Evolutionary conservation across 2,113 vertebrate genomes (phyloP), one percentile per base, ranked within the genome.

Genomic region (Nymphicus hollandicus): DNA sequence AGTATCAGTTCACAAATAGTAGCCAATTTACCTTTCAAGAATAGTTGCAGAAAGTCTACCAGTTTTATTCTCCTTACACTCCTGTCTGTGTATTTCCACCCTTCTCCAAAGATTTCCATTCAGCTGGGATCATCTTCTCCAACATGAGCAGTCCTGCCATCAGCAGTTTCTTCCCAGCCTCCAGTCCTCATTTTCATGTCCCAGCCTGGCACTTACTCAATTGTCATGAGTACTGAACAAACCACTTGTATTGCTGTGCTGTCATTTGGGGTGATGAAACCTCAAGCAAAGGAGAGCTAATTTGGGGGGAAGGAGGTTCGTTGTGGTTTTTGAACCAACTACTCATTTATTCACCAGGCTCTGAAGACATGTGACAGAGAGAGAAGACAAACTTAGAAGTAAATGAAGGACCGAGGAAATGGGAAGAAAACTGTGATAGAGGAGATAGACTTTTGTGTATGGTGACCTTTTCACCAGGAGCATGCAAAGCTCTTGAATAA

Each of bases 61-160:
- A 50, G 10, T 13, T 89, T 71, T 70, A 63, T 10, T 44, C 19
- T 69, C 27, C 44, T 83, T 47, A 56, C 4, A 44, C 3, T 58
- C 18, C 10, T 58, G 31, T 15, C 17, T 68, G 47, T 35, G 58
- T 81, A 31, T 44, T 92, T 81, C 50, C 19, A 65, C 15, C 25
- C 66, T 91, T 87, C 65, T 78, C 60, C 69, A 60, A 81, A 81
- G 43, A 60, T 25, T 85, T 89, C 23, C 27, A 7, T 68, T 86
- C 35, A 72, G 8, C 16, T 86, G 27, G 25, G 27, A 31, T 52
- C 6, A 0, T 49, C 29, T 64, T n/a, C 41, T 66, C 35, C 37
- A 56, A 28, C 53, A 41, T 4, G 31, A 60, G 24, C 15, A 43
- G 41, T 39, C 37, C 35, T 65, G 20, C 33, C 4, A 1, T 31